Base-by-base conservation (phyloP, 92 coral and sea anemone species). In the Galaxea fascicularis region DNA sequence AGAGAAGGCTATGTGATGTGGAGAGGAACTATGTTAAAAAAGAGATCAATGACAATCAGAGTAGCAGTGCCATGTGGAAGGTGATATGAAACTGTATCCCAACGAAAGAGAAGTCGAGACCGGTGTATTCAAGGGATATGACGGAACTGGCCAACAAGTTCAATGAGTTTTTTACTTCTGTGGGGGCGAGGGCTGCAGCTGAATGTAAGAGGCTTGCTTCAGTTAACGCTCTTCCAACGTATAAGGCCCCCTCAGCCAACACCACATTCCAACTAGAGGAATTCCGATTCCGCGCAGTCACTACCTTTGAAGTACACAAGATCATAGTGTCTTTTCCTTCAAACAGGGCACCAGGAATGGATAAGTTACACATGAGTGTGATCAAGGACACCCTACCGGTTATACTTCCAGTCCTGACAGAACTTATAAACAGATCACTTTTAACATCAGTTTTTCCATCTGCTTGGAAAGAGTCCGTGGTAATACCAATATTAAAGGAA, bases 21-120 rank as follows among this genome's bases (percentile, higher is more conserved):
- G 89, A 89, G 78, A 78, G 85, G 84, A 66, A 78, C 29, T 73
- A 89, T 85, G 92, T 85, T 39, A 65, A 89, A 60, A 84, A 51
- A 26, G 82, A 89, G 75, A 69, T 89, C 30, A 58, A 77, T 25
- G 58, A 79, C 29, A 76, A 78, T 76, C 45, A 77, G 31, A 71
- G 49, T 41, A 73, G 39, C 45, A 82, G 66, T 59, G 59, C 84
- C 62, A 76, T 69, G 77, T 83, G 65, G 86, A 86, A 79, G 65
- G 79, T 44, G 29, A 78, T 86, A 28, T 28, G 80, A 58, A 89
- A 89, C 46, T 77, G 89, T 46, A 77, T 88, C 51, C 79, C 75
- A 15, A 56, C 83, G 24, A 66, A 69, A 41, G 91, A 82, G 79
- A 70, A 65, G 49, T 76, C 89, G 65, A 64, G 64, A 60, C 85